Base-by-base conservation (phyloP, 92 coral and sea anemone genomes). In the Palythoa heliodiscus region DNA sequence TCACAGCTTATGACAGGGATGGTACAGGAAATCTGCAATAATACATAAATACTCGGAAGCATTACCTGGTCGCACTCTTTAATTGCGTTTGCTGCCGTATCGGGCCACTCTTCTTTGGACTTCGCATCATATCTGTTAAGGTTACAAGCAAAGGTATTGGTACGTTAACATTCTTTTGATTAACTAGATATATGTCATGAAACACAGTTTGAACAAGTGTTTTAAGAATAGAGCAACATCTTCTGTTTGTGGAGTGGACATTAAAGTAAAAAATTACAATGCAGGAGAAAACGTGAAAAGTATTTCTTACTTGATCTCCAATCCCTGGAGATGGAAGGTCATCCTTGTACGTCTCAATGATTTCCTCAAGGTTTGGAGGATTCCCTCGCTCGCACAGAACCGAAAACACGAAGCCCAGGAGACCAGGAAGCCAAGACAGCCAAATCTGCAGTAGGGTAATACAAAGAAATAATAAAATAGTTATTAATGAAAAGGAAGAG, bases 361-460 rank as follows among this genome's bases (percentile, higher is more conserved):
- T 60, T 50, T 35, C 80, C 61, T 67, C 84, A 48, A 78, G 85
- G 57, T 76, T 53, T 66, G 40, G 78, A 54, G 76, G 85, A 76
- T 81, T 79, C 23, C 83, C 90, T 58, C 25, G 82, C 55, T 79
- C 82, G 38, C 86, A 87, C 70, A 70, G 70, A 69, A 87, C 82
- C 35, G 86, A 79, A n/a, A 86, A 74, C 57, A 87, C 76, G 73
- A 87, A 78, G 58, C 86, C 89, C 48, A 79, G 86, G 29, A 87
- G 67, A 63, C 80, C 54, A 40, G 75, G n/a, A 73, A 20, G 86
- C 78, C 74, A 75, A 35, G 61, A 78, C 64, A 75, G 83, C 68
- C 89, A 86, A 52, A 86, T 85, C 83, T 85, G 88, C 60, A 57
- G 71, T 15, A 13, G 43, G 54, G 81, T 58, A 71, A 85, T 17